phyloP scores from a whole-genome alignment of 2,797 vertebrate genomes.

The Acanthiza pusilla region DNA sequence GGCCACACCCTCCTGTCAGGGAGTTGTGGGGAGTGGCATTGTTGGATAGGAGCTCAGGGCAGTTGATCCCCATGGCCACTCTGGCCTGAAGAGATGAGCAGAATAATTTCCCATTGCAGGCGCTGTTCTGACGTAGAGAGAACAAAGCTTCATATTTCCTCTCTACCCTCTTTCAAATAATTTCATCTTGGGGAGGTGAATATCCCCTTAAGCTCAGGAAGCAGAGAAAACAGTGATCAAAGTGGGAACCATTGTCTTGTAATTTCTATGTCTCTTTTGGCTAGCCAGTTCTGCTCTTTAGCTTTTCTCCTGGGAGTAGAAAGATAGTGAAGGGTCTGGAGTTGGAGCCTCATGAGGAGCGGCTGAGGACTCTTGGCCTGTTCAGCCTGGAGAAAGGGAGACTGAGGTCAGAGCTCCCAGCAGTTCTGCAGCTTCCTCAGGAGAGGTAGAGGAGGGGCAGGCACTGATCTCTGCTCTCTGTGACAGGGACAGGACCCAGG shows the following conservation, averaged over 20 bases:
- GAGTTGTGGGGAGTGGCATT: background rate
- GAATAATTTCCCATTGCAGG: background rate
- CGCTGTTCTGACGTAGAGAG: background rate
- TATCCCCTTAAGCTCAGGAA: background rate
- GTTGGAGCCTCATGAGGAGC: rapidly evolving
- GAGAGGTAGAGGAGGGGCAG: background rate
- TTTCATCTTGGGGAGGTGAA: background rate
- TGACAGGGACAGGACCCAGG: background rate
- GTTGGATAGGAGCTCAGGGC: background rate
- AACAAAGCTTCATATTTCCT: background rate
- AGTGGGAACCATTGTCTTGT: background rate
- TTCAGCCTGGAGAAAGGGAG: background rate
- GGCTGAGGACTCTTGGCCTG: background rate
- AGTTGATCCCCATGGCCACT: background rate
- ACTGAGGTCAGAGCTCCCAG: background rate
- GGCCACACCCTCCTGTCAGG: background rate
- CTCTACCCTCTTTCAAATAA: background rate
- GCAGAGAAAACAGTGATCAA: background rate
- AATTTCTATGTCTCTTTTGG: background rate
- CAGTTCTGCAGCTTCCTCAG: background rate
- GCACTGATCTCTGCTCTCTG: background rate
- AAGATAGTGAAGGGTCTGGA: background rate
- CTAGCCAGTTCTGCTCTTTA: background rate
- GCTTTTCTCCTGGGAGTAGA: background rate
- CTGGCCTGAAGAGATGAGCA: background rate